Base-by-base conservation (phyloP, 2,888 invertebrate species). In the Cataglyphis cursor region DNA sequence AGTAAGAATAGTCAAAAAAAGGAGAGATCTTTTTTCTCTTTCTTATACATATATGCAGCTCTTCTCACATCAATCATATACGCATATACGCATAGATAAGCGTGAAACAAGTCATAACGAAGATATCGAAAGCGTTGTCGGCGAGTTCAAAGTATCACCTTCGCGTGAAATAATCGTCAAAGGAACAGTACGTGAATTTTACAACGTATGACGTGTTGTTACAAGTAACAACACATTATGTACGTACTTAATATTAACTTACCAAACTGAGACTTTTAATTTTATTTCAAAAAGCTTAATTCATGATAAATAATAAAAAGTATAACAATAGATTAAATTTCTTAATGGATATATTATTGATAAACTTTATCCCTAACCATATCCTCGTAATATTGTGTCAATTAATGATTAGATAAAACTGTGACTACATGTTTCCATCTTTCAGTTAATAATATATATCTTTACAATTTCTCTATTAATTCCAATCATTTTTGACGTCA, bases 111-210 rank as follows among this genome's bases (percentile, higher is more conserved):
- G 18, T 64, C 68, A 72, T 78, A 85, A 90, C 80, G 78, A 86
- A 72, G 82, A 76, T 81, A 59, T 81, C 82, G 84, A 90, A 90
- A 89, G 85, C 85, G 89, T 75, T 81, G 89, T 86, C 90, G 90
- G 90, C 81, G 84, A 91, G 92, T 92, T 92, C 92, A 92, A 92
- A 92, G 92, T 90, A 90, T 91, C 92, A 91, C 92, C 92, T 88
- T 82, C 83, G 87, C 76, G 85, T 88, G 89, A 86, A 88, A 88
- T 89, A 82, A 84, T 85, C 90, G 90, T 92, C 92, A 92, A 92
- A 92, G 92, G 88, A 88, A 90, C 86, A 86, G 89, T 66, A 80
- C 82, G 90, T 88, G 89, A 31, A 31, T 31, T 31, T 31, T 31
- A 31, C 31, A 31, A 31, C 31, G 31, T 31, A 6, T 31, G 31